Evolutionary conservation across 2,888 invertebrate species (phyloP).

Genomic region (Drosophila setosimentum): DNA sequence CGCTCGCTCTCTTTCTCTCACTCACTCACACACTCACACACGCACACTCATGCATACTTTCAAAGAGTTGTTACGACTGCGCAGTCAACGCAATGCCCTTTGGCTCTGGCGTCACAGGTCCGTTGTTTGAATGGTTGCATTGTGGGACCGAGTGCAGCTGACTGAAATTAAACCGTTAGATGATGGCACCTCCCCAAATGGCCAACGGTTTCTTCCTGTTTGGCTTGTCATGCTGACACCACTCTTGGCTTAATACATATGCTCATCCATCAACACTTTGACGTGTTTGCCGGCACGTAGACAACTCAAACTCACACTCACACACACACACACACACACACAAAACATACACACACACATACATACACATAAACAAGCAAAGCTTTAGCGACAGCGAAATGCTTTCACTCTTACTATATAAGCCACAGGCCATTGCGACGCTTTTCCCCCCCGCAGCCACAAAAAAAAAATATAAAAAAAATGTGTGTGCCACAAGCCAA

Average conservation of each 20-base stretch:
- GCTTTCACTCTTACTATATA: slow-evolving; percentile 75
- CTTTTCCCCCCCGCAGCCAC: slow-evolving; percentile 22
- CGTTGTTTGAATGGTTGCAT: background rate
- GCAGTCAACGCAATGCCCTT: slow-evolving; percentile 26
- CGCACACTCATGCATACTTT: background rate
- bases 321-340: slow-evolving; percentile 1
- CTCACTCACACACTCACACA: slow-evolving; percentile 1
- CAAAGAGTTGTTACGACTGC: slow-evolving; percentile 26
- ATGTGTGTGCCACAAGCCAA: slow-evolving; percentile 31
- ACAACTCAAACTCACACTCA: slow-evolving; percentile 24
- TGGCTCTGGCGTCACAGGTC: background rate
- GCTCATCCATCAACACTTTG: slow-evolving; percentile 33
- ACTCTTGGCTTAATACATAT: slow-evolving; percentile 7
- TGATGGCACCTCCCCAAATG: slow-evolving; percentile 32
- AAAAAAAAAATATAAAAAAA: slow-evolving; percentile 7
- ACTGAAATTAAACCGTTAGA: slow-evolving; percentile 31
- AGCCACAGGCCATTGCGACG: slow-evolving; percentile 17
- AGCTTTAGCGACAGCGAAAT: slow-evolving; percentile 58
- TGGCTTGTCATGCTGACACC: slow-evolving; percentile 20
- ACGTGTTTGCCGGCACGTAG: slow-evolving; percentile 79
- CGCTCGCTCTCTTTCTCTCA: slow-evolving; percentile 24
- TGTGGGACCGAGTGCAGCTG: slow-evolving; percentile 23
- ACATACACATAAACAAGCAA: background rate
- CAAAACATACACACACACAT: slow-evolving; percentile 3
- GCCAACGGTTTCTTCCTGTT: slow-evolving; percentile 70